Base-by-base conservation (phyloP, 2,888 invertebrate species). In the Erebia epiphron region DNA sequence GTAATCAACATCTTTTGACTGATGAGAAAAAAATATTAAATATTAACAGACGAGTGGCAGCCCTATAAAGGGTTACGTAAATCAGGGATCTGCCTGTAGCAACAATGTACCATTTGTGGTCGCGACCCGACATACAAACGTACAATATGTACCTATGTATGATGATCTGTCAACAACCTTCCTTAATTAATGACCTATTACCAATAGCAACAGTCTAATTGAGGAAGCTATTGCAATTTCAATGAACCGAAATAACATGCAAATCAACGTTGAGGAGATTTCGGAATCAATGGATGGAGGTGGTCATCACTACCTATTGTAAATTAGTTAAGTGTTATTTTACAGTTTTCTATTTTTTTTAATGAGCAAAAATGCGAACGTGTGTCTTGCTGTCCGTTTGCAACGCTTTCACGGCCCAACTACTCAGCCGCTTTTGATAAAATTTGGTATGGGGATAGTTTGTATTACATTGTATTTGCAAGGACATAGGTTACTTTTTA, bases 81-180 rank as follows among this genome's bases (percentile, higher is more conserved):
- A 77, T 75, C 79, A 75, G 71, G 66, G 75, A 72, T 64, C 73
- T 72, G 68, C 68, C 73, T 73, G 65, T 71, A 75, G 79, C 79
- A 79, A 70, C 70, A 73, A 68, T 78, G 77, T 74, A 76, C 78
- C 73, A 76, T 79, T 80, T 79, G 73, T 61, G 68, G 71, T 73
- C 58, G 57, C 69, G 69, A 68, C 61, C 63, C 54, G 50, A 67
- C 68, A 74, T 58, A 56, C 58, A 63, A 10, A 61, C 71, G 46
- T 70, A 63, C 57, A 41, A 8, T 26, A 46, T 35, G 46, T 56
- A n/a, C n/a, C n/a, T n/a, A 61, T 43, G 62, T 26, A 26, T 57
- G 50, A 49, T 68, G 67, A 58, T 68, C 41, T 54, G 65, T 72
- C 68, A 72, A 72, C 72, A 74, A 14, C 16, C 41, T 14, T 56